Evolutionary conservation across 2,888 invertebrate genomes (phyloP).

Genomic region (Scaptomyza tumidula): DNA sequence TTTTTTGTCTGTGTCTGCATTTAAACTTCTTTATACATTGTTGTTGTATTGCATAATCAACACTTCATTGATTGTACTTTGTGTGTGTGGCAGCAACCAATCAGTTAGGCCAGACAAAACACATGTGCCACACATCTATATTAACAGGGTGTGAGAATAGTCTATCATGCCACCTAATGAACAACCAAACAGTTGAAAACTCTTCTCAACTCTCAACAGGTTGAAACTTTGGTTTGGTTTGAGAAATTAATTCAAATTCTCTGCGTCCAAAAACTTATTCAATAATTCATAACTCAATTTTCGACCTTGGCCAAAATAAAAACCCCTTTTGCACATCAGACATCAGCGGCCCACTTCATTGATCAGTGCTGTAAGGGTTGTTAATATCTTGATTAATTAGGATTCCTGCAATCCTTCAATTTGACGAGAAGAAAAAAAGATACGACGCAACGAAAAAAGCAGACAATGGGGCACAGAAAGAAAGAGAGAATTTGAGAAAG

Average conservation of each 20-base stretch:
- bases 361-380: constrained; percentile 55
- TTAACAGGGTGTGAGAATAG: not conserved
- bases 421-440: constrained; percentile 23
- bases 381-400: constrained; percentile 78
- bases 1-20: constrained; percentile 48
- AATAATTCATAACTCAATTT: constrained; percentile 73
- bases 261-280: constrained; percentile 65
- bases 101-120: constrained; percentile 42
- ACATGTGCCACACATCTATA: constrained; percentile 10
- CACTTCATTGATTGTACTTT: constrained; percentile 56
- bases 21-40: constrained; percentile 11
- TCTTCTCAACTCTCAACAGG: constrained; percentile 21
- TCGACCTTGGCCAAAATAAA: constrained; percentile 56
- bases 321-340: constrained; percentile 38
- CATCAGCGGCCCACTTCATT: constrained; percentile 28
- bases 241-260: constrained; percentile 60
- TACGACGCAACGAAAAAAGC: constrained; percentile 28
- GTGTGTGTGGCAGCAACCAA: constrained; percentile 43
- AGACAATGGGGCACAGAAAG: constrained; percentile 24
- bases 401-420: constrained; percentile 41
- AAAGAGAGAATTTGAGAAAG: not conserved
- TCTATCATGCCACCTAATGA: constrained; percentile 44
- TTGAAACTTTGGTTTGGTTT: constrained; percentile 6
- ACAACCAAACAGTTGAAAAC: constrained; percentile 27
- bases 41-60: constrained; percentile 55